Conservation (phyloP, 2,113 vertebrate genomes). For the Aplodontia rufa region DNA sequence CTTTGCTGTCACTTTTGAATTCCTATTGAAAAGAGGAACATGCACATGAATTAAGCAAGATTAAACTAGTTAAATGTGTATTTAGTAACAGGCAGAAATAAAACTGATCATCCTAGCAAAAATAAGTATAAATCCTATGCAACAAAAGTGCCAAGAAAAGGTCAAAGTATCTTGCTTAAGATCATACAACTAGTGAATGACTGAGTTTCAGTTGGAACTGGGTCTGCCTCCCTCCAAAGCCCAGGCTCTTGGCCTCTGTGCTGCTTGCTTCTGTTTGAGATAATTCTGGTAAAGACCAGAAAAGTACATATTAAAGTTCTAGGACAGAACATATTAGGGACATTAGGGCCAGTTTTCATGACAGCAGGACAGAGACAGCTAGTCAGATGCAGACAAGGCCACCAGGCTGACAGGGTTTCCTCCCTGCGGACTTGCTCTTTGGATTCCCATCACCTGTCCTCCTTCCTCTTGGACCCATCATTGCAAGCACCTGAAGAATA, state of each 20-base stretch:
- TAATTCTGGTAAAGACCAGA: neutral
- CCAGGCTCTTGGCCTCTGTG: neutral
- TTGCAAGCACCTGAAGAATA: neutral
- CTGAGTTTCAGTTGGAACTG: neutral
- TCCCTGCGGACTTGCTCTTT: neutral
- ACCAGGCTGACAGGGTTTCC: neutral
- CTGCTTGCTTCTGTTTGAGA: neutral
- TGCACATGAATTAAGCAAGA: slow-evolving; percentile 27
- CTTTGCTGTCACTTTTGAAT: slow-evolving; percentile 59
- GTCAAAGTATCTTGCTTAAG: neutral
- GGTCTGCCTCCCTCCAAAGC: neutral
- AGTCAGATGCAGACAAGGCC: neutral
- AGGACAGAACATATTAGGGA: neutral
- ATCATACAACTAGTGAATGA: neutral
- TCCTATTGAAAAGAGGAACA: slow-evolving; percentile 58
- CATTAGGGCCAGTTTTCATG: too few species aligned
- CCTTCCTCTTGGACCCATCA: neutral
- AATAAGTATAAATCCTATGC: neutral
- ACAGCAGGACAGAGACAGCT: neutral
- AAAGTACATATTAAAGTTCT: neutral
- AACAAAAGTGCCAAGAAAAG: neutral
- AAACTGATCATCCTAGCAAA: slow-evolving; percentile 35
- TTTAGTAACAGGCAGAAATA: slow-evolving; percentile 52
- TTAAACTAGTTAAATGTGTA: neutral
- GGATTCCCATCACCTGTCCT: neutral